These are phyloP conservation scores for Chionis minor DNA, from an alignment of 2,113 vertebrate genomes.

Conservation along the genomic window DNA sequence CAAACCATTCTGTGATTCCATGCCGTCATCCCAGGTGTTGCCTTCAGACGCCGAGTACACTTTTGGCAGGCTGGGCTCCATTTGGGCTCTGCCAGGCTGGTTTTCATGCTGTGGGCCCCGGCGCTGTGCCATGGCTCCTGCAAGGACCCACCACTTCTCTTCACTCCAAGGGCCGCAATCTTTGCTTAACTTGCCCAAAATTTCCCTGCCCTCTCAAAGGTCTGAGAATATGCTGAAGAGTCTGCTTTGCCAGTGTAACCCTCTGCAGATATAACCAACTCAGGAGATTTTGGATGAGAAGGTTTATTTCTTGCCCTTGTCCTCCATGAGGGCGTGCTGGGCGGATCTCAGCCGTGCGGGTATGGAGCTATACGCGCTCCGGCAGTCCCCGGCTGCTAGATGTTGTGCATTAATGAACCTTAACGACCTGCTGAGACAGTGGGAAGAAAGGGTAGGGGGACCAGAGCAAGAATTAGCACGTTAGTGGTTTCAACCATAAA, in stretches of 20 bases:
- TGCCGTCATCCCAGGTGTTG: too few relatives aligned
- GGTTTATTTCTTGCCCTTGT: not conserved
- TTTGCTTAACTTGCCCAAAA: not conserved
- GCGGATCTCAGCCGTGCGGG: fast-evolving
- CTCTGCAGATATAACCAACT: not conserved
- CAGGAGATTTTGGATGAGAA: not conserved
- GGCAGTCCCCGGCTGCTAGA: fast-evolving
- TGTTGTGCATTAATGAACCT: not conserved
- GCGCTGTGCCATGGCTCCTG: too few relatives aligned
- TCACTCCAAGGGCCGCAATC: not conserved
- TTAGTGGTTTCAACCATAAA: not conserved
- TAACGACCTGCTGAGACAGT: not conserved
- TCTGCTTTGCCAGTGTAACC: not conserved
- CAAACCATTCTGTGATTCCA: too few relatives aligned
- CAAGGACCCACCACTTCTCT: too few relatives aligned
- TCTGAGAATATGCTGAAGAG: not conserved
- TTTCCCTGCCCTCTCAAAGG: not conserved
- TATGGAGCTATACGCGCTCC: not conserved
- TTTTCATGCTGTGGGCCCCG: too few relatives aligned
- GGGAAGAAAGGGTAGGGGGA: not conserved
- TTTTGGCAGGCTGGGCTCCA: too few relatives aligned
- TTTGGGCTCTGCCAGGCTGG: too few relatives aligned
- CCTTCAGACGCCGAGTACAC: too few relatives aligned
- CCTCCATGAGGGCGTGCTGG: fast-evolving
- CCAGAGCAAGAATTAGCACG: not conserved